A percentile compares a stretch with the other conserved stretches of the same genome.
Conservation (phyloP, 37 sponge, comb jelly and placozoan species). For the Dysidea cf. avara region DNA sequence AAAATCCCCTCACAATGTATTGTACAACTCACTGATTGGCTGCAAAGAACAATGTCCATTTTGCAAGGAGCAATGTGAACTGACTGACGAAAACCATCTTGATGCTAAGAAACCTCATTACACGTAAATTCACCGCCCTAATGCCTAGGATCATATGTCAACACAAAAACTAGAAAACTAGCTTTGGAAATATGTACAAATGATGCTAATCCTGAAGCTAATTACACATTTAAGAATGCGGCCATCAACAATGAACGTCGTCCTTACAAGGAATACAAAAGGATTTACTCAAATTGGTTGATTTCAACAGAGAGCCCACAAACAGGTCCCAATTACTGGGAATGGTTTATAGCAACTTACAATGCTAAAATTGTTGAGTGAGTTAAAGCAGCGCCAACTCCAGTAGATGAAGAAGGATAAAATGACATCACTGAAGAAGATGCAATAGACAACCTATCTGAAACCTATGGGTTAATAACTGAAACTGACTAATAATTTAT, state of each 20-base stretch:
- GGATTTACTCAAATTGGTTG: neutral
- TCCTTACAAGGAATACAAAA: too few relatives aligned
- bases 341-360: slow-evolving; percentile 4
- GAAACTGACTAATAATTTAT: too few relatives aligned
- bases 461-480: too few relatives aligned
- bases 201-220: neutral
- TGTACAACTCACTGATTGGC: neutral
- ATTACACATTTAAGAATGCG: neutral
- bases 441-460: too few relatives aligned
- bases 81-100: slow-evolving; percentile 1
- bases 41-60: too few relatives aligned
- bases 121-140: neutral
- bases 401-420: too few relatives aligned
- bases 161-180: neutral
- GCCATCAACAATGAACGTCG: neutral
- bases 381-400: too few relatives aligned
- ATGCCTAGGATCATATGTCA: neutral
- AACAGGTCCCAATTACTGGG: neutral
- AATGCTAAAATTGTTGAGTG: neutral
- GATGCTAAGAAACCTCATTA: too few relatives aligned
- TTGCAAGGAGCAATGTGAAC: slow-evolving; percentile 7
- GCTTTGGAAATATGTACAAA: neutral
- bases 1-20: neutral
- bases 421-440: too few relatives aligned
- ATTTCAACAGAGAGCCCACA: neutral